Base-by-base conservation (phyloP, 2,113 vertebrate genomes). In the Microcebus murinus region DNA sequence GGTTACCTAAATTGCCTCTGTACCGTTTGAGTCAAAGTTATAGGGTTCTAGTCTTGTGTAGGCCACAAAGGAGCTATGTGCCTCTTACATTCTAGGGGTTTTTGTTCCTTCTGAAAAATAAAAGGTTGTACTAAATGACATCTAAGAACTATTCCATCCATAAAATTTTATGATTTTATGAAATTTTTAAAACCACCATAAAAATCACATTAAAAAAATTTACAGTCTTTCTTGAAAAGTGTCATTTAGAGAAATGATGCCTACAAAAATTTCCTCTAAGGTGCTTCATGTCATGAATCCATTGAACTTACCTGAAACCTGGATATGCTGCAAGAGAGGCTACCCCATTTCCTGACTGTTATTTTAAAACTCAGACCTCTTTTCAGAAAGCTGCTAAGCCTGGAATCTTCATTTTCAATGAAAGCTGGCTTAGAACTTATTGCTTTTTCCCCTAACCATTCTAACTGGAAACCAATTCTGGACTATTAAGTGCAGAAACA, bases 371-470 rank as follows among this genome's bases (percentile, higher is more conserved):
- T 84, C 92, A 27, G 91, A 85, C 13, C 90, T 74, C 31, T 84
- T 92, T 96, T 71, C 83, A 96, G 50, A 88, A 76, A 95, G 42
- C 17, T 96, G 84, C 63, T 88, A 70, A 79, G 67, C 20, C 93
- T 95, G 73, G 42, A 76, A 85, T 91, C 94, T 89, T 88, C 96
- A 82, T 93, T 96, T 95, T 79, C 91, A 96, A 59, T 91, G 97
- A 95, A 96, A 96, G 31, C 68, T 96, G 63, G 73, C 85, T 96
- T 45, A 84, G 57, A 55, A 15, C 23, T 65, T 0, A 15, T 73
- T 87, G 71, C 21, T 79, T 88, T 91, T 90, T 84, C 57, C 52
- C 77, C 55, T 45, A 59, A 34, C 52, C 36, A 95, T 0, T 88
- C 76, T 86, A 85, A 97, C 70, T 90, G 74, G 77, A 97, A 97